Conservation (phyloP, 2,888 invertebrate species). For the Netelia virgata region DNA sequence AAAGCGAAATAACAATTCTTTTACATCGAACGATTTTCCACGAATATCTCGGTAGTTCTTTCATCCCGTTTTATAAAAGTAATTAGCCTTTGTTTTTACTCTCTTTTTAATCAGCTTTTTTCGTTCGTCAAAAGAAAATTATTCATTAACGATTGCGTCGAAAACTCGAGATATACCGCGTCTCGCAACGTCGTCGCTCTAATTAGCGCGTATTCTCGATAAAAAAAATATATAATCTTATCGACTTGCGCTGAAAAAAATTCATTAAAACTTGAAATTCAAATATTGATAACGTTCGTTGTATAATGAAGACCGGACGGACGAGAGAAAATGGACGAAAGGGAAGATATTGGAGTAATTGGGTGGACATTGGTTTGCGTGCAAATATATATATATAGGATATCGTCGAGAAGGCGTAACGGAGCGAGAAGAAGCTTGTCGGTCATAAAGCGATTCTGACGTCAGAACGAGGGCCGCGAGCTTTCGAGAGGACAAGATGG, state of each 20-base stretch:
- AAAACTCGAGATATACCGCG: too few relatives aligned
- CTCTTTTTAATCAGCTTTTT: too few relatives aligned
- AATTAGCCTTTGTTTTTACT: too few relatives aligned
- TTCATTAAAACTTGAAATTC: slow-evolving; percentile 11
- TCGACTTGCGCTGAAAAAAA: too few relatives aligned
- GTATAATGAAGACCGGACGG: slow-evolving; percentile 1
- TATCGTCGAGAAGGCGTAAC: slow-evolving; percentile 20
- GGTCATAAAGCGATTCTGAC: slow-evolving; percentile 56
- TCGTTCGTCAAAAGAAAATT: too few relatives aligned
- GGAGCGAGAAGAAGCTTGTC: slow-evolving; percentile 39
- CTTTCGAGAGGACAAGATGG: slow-evolving; percentile 32
- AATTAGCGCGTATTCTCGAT: too few relatives aligned
- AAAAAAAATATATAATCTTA: neutral
- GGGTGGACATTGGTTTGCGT: neutral
- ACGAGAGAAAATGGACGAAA: neutral
- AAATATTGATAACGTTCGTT: slow-evolving; percentile 8
- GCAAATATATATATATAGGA: neutral
- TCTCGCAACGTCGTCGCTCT: too few relatives aligned
- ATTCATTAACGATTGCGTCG: too few relatives aligned
- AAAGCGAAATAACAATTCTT: too few relatives aligned
- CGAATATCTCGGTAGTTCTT: too few relatives aligned
- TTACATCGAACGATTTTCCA: too few relatives aligned
- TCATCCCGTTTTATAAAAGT: too few relatives aligned
- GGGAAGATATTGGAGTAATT: slow-evolving; percentile 29
- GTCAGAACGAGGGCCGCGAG: slow-evolving; percentile 12